phyloP scores from a whole-genome alignment of 1,140 invertebrate species.

The Brachionus manjavacas region DNA sequence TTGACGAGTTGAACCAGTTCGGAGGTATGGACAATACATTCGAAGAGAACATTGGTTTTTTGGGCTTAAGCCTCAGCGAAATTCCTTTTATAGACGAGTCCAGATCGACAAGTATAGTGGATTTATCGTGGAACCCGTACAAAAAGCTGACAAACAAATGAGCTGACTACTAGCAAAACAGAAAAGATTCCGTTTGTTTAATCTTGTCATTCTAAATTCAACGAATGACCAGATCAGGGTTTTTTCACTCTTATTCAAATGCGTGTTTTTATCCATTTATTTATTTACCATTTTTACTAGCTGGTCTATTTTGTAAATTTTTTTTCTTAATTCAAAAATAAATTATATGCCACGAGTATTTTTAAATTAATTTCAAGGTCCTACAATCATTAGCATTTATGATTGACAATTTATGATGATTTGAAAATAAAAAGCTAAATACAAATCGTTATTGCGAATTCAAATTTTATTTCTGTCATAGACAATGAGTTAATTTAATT shows the following conservation, averaged over 20 bases:
- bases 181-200: not conserved
- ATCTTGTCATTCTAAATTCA: not conserved
- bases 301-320: slow-evolving; percentile 20
- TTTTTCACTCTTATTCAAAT: not conserved
- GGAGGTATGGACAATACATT: not conserved
- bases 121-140: slow-evolving; percentile 22
- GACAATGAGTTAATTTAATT: no score
- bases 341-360: not conserved
- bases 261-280: not conserved
- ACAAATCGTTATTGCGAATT: no score
- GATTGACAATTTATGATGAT: no score
- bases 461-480: no score
- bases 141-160: not conserved
- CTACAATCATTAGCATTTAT: no score
- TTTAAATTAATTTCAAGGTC: not conserved
- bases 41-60: slow-evolving; percentile 9
- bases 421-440: no score
- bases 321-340: not conserved
- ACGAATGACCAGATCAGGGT: slow-evolving; percentile 25
- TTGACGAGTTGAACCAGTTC: not conserved
- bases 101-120: not conserved
- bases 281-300: not conserved
- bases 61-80: not conserved
- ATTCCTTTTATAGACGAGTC: slow-evolving; percentile 20
- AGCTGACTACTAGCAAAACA: not conserved